Percentiles rank a stretch among this genome's conserved stretches.
These are phyloP conservation scores for Cyprinodon variegatus DNA, from an alignment of 2,113 vertebrate genomes.

Conservation along the genomic window DNA sequence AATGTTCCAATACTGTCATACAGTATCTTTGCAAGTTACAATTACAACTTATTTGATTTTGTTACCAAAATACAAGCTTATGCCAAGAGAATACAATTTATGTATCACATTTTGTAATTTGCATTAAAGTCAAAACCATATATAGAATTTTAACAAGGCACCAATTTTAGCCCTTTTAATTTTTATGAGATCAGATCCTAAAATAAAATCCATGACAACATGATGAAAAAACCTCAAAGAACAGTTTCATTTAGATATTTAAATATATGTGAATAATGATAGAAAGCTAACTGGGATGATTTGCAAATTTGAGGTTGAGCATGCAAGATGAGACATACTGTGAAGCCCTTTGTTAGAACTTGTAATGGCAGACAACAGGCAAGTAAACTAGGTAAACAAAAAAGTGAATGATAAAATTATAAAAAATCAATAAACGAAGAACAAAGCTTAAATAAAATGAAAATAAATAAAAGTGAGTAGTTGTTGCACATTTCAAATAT, in stretches of 20 bases:
- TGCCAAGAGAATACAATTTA: constrained; percentile 43
- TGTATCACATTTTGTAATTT: constrained; percentile 33
- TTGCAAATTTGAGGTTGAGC: constrained; percentile 48
- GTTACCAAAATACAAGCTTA: constrained; percentile 61
- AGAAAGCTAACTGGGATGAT: constrained; percentile 21
- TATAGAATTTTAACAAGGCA: constrained; percentile 46
- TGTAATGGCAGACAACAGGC: constrained; percentile 48
- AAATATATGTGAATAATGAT: constrained; percentile 28
- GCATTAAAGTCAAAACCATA: constrained; percentile 34
- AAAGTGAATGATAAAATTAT: constrained; percentile 46
- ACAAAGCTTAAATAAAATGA: constrained; percentile 44
- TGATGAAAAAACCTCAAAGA: constrained; percentile 47
- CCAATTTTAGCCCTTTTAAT: constrained; percentile 60
- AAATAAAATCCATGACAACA: constrained; percentile 47
- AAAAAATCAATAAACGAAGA: constrained; percentile 47
- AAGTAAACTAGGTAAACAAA: constrained; percentile 39
- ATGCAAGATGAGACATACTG: constrained; percentile 39
- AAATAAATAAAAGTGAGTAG: constrained; percentile 72
- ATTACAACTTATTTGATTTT: constrained; percentile 51
- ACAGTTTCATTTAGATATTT: constrained; percentile 33
- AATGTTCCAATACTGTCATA: constrained; percentile 46
- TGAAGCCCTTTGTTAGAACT: constrained; percentile 54
- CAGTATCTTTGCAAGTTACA: constrained; percentile 63
- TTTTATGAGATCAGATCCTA: constrained; percentile 38
- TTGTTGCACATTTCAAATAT: constrained; percentile 64